A percentile compares a stretch with the other conserved stretches of the same genome.
Conservation (phyloP, 2,797 vertebrate genomes). For the Botia almorhae region DNA sequence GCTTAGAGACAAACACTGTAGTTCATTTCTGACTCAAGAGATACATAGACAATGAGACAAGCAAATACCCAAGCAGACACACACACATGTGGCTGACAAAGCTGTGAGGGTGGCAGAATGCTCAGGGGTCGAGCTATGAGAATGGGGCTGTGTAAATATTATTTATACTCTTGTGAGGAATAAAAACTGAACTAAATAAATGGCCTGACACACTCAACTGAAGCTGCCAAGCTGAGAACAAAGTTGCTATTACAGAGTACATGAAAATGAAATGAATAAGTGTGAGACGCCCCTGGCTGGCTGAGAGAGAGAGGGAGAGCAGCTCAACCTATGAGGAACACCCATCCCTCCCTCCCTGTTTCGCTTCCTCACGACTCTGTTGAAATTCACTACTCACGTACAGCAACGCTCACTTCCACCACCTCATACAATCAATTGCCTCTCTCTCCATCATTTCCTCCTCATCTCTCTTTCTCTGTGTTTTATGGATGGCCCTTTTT, state of each 20-base stretch:
- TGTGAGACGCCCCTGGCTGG: conserved; percentile 24
- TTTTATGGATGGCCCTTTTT: conserved; percentile 50
- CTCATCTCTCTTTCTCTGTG: conserved; percentile 36
- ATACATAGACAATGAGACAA: conserved; percentile 3
- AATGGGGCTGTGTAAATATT: conserved; percentile 18
- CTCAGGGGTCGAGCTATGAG: conserved; percentile 7
- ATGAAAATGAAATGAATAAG: conserved; percentile 51
- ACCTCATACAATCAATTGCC: conserved; percentile 44
- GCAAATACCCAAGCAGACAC: conserved; percentile 19
- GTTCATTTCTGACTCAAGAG: conserved; percentile 1
- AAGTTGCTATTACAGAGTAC: conserved; percentile 44
- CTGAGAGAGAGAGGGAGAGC: conserved; percentile 22
- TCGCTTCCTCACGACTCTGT: conserved; percentile 16
- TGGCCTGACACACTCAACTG: conserved; percentile 24
- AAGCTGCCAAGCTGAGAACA: conserved; percentile 38
- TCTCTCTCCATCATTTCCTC: conserved; percentile 34
- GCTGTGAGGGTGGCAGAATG: neutral
- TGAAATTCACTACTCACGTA: conserved; percentile 44
- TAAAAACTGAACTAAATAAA: conserved; percentile 4
- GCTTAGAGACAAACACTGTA: neutral
- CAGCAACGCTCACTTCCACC: conserved; percentile 23
- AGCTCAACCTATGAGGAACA: neutral
- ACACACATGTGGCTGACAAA: neutral
- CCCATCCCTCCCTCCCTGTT: conserved; percentile 3
- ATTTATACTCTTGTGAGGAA: conserved; percentile 27